Conservation (phyloP, 30 jellyfish, hydroid and myxozoan species). For the Clytia hemisphaerica region DNA sequence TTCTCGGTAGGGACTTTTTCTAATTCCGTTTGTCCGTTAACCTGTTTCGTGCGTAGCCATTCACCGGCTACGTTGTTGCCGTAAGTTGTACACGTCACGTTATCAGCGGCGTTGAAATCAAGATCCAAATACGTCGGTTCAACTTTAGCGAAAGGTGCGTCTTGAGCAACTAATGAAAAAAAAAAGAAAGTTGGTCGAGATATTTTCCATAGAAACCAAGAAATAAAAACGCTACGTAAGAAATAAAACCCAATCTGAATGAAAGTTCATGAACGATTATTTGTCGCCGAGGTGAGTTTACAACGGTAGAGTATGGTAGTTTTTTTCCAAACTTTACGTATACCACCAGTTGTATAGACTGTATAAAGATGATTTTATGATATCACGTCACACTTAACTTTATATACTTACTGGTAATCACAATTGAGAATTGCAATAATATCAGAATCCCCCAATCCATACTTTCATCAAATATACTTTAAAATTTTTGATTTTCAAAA, state of each 20-base stretch:
- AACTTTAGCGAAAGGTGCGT: neutral
- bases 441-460: too few species aligned
- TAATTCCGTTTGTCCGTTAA: conserved; percentile 5
- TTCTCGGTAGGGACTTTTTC: conserved; percentile 20
- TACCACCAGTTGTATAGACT: too few species aligned
- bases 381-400: too few species aligned
- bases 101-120: neutral
- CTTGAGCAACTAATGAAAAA: conserved; percentile 3
- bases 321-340: too few species aligned
- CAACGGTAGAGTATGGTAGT: too few species aligned
- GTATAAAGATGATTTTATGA: too few species aligned
- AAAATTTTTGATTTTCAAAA: too few species aligned
- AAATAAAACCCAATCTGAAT: neutral
- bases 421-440: too few species aligned
- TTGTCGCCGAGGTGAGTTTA: too few species aligned
- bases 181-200: neutral
- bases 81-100: conserved; percentile 26
- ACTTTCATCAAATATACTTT: too few species aligned
- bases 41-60: conserved; percentile 7
- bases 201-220: neutral
- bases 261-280: too few species aligned
- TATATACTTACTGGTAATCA: too few species aligned
- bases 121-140: conserved; percentile 1
- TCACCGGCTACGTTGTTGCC: conserved; percentile 10
- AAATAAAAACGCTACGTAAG: neutral